Base-by-base conservation (phyloP, 2,797 vertebrate genomes). In the Myotis vivesi region DNA sequence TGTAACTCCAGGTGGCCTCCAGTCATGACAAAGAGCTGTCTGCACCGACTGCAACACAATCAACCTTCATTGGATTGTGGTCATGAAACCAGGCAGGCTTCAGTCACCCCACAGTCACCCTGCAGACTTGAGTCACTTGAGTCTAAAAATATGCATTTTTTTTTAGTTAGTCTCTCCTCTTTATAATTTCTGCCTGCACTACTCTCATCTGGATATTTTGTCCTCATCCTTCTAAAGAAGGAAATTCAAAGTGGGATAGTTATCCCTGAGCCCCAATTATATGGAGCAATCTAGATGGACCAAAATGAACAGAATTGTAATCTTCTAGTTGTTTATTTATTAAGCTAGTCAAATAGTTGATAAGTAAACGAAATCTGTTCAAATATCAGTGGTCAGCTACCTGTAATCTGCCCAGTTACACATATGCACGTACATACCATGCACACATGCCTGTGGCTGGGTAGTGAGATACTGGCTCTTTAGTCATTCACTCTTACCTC, bases 351-450 rank as follows among this genome's bases (percentile, higher is more conserved):
- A 13, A 11, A 44, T 23, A 49, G 8, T 57, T 73, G 33, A 53
- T 38, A 68, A 22, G 28, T n/a, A 88, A 59, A 12, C 17, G 3
- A 23, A 4, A 38, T 33, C 46, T 83, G 22, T 64, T 59, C 30
- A 87, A 57, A 68, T 36, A 64, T 57, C 36, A 13, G 8, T 36
- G 28, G 41, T 30, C n/a, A n/a, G 2, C 41, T 53, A 11, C 3
- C 6, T 44, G 7, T 71, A 33, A 22, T 12, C 25, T n/a, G 12
- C 11, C 10, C 9, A 30, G 1, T 76, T 69, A 69, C 3, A 12
- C 3, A 33, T 3, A n/a, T 16, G 2, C 51, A 55, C 2, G 0
- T 7, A 51, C 2, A 4, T 8, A 25, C 1, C 41, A 10, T 44
- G 41, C 9, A 44, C 41, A 44, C 41, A 2, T 44, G 9, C 41